A percentile compares a stretch with the other conserved stretches of the same genome.
Evolutionary conservation across 2,797 vertebrate genomes (phyloP).

Genomic region (Chaetophractus vellerosus): DNA sequence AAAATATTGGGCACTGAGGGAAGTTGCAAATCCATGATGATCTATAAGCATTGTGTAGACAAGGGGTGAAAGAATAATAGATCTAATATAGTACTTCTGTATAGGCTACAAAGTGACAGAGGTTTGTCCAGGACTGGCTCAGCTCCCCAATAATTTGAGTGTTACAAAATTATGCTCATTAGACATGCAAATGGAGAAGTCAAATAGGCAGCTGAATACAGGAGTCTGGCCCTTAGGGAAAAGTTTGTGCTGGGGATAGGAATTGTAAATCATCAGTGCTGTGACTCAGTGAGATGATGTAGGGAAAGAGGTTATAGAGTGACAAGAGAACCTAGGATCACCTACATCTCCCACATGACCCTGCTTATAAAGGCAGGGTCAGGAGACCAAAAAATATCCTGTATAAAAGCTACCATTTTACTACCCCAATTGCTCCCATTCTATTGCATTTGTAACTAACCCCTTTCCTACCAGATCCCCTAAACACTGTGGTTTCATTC

Average conservation of each 20-base stretch:
- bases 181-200: not conserved
- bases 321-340: not conserved
- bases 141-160: not conserved
- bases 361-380: not conserved
- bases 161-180: not conserved
- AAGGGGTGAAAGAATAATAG: not conserved
- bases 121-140: not conserved
- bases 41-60: not conserved
- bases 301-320: not conserved
- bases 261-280: not conserved
- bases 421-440: not conserved
- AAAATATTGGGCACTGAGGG: not conserved
- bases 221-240: not conserved
- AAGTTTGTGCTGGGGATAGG: not conserved
- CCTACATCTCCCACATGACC: not conserved
- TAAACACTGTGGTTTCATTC: not conserved
- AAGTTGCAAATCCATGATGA: not conserved
- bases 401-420: not conserved
- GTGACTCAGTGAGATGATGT: not conserved
- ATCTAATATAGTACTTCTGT: not conserved
- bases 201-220: not conserved
- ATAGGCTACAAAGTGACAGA: not conserved
- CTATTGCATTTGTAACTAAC: not conserved
- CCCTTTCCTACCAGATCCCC: not conserved
- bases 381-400: not conserved